Base-by-base conservation (phyloP, 2,888 invertebrate species). In the Sylvicola fuscatus region DNA sequence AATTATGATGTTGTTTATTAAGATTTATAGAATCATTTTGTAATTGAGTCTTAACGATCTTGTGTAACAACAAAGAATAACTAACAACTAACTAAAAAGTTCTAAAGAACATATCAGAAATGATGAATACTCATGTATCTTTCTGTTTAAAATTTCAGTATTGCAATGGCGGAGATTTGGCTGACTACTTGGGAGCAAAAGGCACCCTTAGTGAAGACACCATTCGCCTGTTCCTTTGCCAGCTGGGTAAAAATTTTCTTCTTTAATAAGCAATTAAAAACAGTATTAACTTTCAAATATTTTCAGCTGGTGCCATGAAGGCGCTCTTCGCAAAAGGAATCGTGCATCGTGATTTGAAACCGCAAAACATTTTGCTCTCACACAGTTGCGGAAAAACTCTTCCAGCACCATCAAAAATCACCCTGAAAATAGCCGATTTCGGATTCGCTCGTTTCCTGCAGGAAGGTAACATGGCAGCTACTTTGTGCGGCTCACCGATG, bases 391-490 rank as follows among this genome's bases (percentile, higher is more conserved):
- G 57, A 43, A 56, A 56, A 43, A 44, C 49, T 34, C 43, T 57
- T 44, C 75, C 59, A 66, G 77, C 56, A 32, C 76, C 73, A 35
- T 66, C 72, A 11, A 83, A 93, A 57, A 92, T 95, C 45, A 80
- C 75, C 41, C 70, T 98, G 37, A 98, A 98, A 72, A 92, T 93
- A 83, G 95, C 95, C 52, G 98, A 98, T 66, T 98, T 99, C 65
- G 98, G 98, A 35, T 98, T 98, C 64, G 98, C 98, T 36, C 70
- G 98, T 54, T 97, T 98, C 61, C 68, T 99, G 33, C 84, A 89
- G 61, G 97, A 97, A 56, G 98, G 98, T 42, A 93, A 92, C 37
- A 99, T 98, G 98, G 98, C 98, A 37, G 97, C 93, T 41, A 98
- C 98, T 26, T 66, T 99, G 30, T 98, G 98, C 61, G 98, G 98